Percentiles rank a stretch among this genome's conserved stretches.
Conservation (phyloP, 2,888 invertebrate species). For the Neoascia interrupta region DNA sequence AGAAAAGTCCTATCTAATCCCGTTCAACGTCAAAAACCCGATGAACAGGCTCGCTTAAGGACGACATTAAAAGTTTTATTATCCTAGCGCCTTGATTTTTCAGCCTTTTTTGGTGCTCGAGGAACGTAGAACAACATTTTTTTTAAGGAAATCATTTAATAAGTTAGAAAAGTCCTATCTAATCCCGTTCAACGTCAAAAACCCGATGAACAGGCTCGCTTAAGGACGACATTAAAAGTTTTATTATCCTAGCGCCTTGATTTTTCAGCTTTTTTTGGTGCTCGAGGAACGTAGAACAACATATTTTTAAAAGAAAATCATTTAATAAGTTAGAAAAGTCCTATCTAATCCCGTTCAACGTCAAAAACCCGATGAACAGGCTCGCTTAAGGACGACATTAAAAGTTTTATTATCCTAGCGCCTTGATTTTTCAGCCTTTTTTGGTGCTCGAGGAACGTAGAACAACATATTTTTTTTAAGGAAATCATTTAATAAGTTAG, state of each 20-base stretch:
- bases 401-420: conserved; percentile 77
- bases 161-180: too few relatives aligned
- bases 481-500: too few relatives aligned
- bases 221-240: too few relatives aligned
- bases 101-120: conserved; percentile 12
- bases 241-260: too few relatives aligned
- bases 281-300: too few relatives aligned
- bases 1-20: conserved; percentile 72
- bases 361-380: conserved; percentile 60
- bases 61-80: conserved; percentile 64
- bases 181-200: too few relatives aligned
- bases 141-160: too few relatives aligned
- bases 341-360: conserved; percentile 47
- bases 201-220: too few relatives aligned
- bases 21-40: conserved; percentile 45
- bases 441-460: conserved; percentile 76
- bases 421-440: conserved; percentile 62
- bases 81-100: conserved; percentile 36
- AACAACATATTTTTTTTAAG: too few relatives aligned
- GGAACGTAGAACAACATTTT: conserved; percentile 44
- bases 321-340: conserved; percentile 12
- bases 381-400: conserved; percentile 77
- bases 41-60: conserved; percentile 72
- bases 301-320: too few relatives aligned
- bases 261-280: too few relatives aligned